Conservation (phyloP, 2,797 vertebrate genomes). For the Neopelma chrysocephalum region DNA sequence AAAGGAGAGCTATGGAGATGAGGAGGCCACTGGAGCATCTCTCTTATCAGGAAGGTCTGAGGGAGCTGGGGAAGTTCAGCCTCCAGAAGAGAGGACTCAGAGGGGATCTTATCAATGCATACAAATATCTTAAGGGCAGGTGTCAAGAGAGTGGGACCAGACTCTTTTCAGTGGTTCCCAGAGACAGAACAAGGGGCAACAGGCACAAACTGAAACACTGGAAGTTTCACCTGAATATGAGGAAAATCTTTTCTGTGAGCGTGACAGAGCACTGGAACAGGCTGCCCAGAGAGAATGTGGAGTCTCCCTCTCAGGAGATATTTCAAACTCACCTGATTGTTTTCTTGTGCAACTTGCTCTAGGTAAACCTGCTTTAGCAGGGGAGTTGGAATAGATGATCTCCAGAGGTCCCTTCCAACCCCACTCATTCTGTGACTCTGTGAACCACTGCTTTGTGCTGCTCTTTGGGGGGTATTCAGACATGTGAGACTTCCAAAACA, state of each 20-base stretch:
- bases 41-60: not conserved
- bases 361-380: not conserved
- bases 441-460: not conserved
- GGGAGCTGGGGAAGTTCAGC: not conserved
- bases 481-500: not conserved
- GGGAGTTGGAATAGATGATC: not conserved
- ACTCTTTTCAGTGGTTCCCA: not conserved
- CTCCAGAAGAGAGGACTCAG: not conserved
- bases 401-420: not conserved
- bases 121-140: no score
- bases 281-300: not conserved
- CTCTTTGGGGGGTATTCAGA: not conserved
- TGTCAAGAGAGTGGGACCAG: not conserved
- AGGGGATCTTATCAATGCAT: not conserved
- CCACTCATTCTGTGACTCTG: not conserved
- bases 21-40: not conserved
- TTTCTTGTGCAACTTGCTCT: not conserved
- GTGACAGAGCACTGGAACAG: not conserved
- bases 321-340: not conserved
- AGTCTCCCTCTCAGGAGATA: not conserved
- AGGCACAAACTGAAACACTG: not conserved
- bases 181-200: not conserved
- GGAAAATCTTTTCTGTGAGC: not conserved
- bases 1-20: not conserved
- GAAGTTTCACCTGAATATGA: not conserved